Base-by-base conservation (phyloP, 2,888 invertebrate species). In the Megaustenia siamemsis region DNA sequence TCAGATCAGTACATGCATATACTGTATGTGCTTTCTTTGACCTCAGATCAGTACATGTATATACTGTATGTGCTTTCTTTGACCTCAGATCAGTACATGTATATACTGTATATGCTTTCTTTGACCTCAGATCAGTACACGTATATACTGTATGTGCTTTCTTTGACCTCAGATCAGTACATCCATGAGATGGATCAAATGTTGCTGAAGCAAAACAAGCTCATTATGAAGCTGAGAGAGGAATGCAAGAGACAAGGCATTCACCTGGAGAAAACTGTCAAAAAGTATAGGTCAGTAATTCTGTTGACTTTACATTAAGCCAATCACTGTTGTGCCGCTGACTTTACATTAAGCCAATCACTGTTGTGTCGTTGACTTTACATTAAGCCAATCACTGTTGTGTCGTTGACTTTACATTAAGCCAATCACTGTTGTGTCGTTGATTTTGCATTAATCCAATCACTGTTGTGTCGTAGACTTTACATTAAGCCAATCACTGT, bases 121-220 rank as follows among this genome's bases (percentile, higher is more conserved):
- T n/a, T n/a, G n/a, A 49, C 15, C 49, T 49, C 15, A 49, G 6
- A 49, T 6, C 24, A 1, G 8, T 35, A 18, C 24, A 21, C 49
- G 28, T 79, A 18, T 15, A 56, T 43, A 18, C 18, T 63, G 32
- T 38, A 32, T 68, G 35, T 68, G 15, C 21, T 38, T 68, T 12
- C 60, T n/a, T n/a, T n/a, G 38, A 4, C 76, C n/a, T 28, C 86
- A 92, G 92, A 87, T 60, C 88, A 88, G 63, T 90, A 90, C 38
- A 88, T 88, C 5, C 88, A 89, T 80, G 93, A 93, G 86, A 90
- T 93, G 90, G 93, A 93, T 83, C 90, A 90, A 1, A 92, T 93
- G 90, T 86, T 92, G 35, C 88, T 90, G 6, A 90, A 90, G 80
- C 93, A 93, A 87, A 92, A 90, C 86, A 88, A 89, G 56, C 87